Evolutionary conservation across 2,113 vertebrate genomes (phyloP), one percentile per base, ranked within the genome.

Genomic region (Nothoprocta perdicaria): DNA sequence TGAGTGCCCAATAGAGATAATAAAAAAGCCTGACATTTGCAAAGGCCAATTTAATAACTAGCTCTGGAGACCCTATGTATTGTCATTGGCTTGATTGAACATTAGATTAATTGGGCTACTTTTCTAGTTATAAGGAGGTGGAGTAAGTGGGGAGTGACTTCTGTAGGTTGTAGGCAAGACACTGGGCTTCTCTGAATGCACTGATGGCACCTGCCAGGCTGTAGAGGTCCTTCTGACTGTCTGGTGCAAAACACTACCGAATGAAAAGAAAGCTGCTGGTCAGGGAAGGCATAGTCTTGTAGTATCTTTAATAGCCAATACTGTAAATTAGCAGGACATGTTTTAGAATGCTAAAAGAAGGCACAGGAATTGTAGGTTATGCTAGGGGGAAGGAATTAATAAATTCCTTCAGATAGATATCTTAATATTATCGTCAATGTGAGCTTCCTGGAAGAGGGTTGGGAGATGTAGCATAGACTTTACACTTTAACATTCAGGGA

Each of bases 11-110:
- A 7, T 77, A 73, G 72, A 73, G 52, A 81, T 57, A 80, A 71
- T 53, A 78, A 83, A 66, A 93, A 74, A 74, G n/a, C 58, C 58
- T 94, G 92, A 89, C 80, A 94, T 96, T 96, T 94, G 66, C 66
- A 95, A 96, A 88, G 93, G 57, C 43, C 82, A 72, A 10, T 82
- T 96, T 83, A 95, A 80, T 88, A 88, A 89, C 65, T 55, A 65
- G 50, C 55, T 90, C 65, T 9, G 26, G 83, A 63, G 62, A 67
- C 29, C 6, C 33, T 65, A 12, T 71, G 14, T 60, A 24, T 61
- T 94, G 71, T 78, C 48, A 31, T 65, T 41, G 78, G 15, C 29
- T 94, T 84, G 16, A 50, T 55, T 77, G 86, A 86, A 48, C 31
- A 74, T 52, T 53, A 22, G 57, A 21, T 94, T 84, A 16, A 50